These are phyloP conservation scores for Ceramica pisi DNA, from an alignment of 2,888 invertebrate genomes.

Conservation along the genomic window DNA sequence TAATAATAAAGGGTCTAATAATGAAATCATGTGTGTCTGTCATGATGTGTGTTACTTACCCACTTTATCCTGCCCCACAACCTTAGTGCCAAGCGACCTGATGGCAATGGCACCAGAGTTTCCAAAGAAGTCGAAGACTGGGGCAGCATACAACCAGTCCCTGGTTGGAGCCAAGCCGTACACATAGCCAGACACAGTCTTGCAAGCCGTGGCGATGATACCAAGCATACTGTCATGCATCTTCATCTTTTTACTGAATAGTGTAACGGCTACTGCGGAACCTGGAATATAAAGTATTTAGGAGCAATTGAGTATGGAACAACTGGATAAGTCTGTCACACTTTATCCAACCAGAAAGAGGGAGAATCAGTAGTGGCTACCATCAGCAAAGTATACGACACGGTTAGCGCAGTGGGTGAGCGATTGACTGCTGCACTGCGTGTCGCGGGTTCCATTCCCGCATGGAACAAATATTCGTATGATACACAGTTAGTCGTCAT, in stretches of 20 bases:
- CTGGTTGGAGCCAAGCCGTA: conserved; percentile 86
- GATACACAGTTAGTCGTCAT: no score
- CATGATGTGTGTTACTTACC: conserved; percentile 72
- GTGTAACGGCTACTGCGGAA: conserved; percentile 83
- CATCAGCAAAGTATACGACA: not conserved
- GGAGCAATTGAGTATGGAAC: not conserved
- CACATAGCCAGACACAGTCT: conserved; percentile 80
- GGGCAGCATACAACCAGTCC: conserved; percentile 85
- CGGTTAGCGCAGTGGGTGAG: no score
- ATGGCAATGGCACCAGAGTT: conserved; percentile 89
- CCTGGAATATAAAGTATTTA: conserved; percentile 75
- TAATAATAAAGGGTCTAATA: no score
- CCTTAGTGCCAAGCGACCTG: conserved; percentile 90
- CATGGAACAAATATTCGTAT: no score
- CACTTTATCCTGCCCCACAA: conserved; percentile 89
- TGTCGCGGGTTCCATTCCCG: no score
- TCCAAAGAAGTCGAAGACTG: conserved; percentile 88
- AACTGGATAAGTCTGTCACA: not conserved
- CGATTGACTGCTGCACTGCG: no score
- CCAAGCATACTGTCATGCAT: conserved; percentile 88
- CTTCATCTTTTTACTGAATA: conserved; percentile 85
- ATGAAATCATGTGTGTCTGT: no score
- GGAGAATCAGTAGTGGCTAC: not conserved
- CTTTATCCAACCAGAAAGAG: not conserved
- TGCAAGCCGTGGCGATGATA: conserved; percentile 86